Evolutionary conservation across 2,113 vertebrate genomes (phyloP), one percentile per base, ranked within the genome.

Genomic region (Neodon shergylaensis): DNA sequence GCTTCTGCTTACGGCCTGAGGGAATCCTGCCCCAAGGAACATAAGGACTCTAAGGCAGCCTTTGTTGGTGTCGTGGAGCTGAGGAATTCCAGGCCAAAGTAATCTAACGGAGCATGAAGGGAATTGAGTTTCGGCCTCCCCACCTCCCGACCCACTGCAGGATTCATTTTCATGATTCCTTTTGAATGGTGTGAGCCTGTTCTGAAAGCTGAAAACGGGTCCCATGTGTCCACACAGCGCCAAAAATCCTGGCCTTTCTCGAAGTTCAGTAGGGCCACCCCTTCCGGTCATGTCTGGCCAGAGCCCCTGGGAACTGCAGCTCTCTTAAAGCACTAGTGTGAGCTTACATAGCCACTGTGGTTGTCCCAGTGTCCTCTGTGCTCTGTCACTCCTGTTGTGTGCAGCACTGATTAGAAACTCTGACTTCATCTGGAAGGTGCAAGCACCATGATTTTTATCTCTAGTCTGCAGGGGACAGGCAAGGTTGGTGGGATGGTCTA

Each of bases 101-200:
- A 74, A 92, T 85, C 83, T 44, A 79, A 93, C 47, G 0, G 0
- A 93, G 88, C 44, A 82, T 8, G 76, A 94, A 68, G 28, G 92
- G 92, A 97, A 73, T 24, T 83, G 82, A 78, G 52, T 88, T 63
- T 94, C 4, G 0, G 11, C 83, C 83, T 92, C 13, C 39, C 68
- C 61, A 33, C 44, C 70, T 84, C 74, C 68, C 0, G 0, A 61
- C 33, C 63, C 74, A 76, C 54, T 24, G 13, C 0, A 0, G 82
- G 84, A 92, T 73, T 92, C 84, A 83, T 93, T 94, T 96, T 95
- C 96, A 95, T 1, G 1, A 90, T 88, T 54, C 33, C 73, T 74
- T 94, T 94, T 92, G 88, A 97, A 92, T 94, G 90, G 54, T n/a
- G 87, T 58, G 39, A 97, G 83, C 78, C 76, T n/a, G 93, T 72